Conservation (phyloP, 2,113 vertebrate genomes). For the Eleginops maclovinus region DNA sequence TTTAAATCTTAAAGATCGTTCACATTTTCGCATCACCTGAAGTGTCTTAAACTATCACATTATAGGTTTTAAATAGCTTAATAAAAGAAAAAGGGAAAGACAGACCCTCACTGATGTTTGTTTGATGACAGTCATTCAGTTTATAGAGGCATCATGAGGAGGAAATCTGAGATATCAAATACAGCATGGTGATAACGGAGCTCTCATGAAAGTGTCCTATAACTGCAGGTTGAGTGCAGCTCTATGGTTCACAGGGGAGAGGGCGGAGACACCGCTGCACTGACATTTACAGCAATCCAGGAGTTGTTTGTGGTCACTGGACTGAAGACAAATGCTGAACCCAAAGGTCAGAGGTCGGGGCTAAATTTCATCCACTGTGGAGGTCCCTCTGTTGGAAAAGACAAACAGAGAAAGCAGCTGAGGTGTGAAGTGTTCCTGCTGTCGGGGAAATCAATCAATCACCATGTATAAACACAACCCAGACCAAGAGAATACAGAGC, state of each 20-base stretch:
- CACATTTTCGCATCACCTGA: neutral
- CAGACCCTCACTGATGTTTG: neutral
- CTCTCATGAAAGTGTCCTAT: conserved; percentile 75
- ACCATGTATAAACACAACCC: conserved; percentile 67
- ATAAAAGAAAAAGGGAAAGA: neutral
- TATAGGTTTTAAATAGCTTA: neutral
- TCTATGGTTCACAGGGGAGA: conserved; percentile 73
- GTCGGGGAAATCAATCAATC: conserved; percentile 70
- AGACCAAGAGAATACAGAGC: conserved; percentile 43
- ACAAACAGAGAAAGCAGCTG: conserved; percentile 76
- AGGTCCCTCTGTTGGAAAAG: conserved; percentile 82
- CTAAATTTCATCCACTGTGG: conserved; percentile 79
- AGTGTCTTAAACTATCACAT: neutral
- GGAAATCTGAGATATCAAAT: conserved; percentile 61
- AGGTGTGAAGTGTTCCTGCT: conserved; percentile 72
- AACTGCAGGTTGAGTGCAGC: conserved; percentile 77
- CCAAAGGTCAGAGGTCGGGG: conserved; percentile 71
- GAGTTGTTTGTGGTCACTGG: conserved; percentile 83
- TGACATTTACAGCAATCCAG: conserved; percentile 84
- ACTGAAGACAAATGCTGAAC: conserved; percentile 81
- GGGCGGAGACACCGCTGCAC: conserved; percentile 63
- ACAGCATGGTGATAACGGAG: conserved; percentile 62
- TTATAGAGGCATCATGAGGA: conserved; percentile 25
- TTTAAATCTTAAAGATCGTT: neutral
- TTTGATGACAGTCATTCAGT: conserved; percentile 35